A percentile compares a stretch with the other conserved stretches of the same genome.
phyloP scores from a whole-genome alignment of 1,140 invertebrate species.

The Leucophenga varia region DNA sequence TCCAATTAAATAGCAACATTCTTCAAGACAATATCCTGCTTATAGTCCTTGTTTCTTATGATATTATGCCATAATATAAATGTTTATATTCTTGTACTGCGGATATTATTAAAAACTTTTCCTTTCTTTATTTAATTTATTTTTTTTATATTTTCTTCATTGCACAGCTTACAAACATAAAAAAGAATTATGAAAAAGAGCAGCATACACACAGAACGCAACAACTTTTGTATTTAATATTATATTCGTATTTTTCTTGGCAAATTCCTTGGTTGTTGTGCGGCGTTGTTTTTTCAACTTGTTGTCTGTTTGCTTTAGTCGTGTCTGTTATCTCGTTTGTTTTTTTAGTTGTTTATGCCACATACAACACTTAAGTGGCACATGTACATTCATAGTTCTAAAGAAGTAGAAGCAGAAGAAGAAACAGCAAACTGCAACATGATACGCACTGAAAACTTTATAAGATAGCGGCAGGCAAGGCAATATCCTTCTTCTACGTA shows the following conservation, averaged over 20 bases:
- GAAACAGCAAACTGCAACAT: conserved; percentile 9
- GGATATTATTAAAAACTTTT: conserved; percentile 53
- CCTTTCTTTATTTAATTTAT: neutral
- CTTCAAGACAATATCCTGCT: too few species aligned
- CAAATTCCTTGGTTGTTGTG: conserved; percentile 1
- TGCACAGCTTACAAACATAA: neutral
- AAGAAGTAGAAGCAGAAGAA: too few species aligned
- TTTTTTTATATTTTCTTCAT: neutral
- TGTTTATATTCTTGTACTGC: conserved; percentile 54
- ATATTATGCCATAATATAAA: conserved; percentile 53
- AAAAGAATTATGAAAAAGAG: neutral
- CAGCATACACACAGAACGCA: neutral
- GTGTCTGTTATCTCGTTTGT: conserved; percentile 11
- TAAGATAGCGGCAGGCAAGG: too few species aligned
- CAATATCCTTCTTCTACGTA: too few species aligned
- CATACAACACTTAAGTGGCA: conserved; percentile 40
- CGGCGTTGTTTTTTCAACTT: conserved; percentile 7
- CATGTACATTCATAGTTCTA: neutral
- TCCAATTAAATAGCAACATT: too few species aligned
- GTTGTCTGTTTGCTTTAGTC: conserved; percentile 5
- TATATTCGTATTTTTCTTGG: neutral
- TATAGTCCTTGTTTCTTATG: too few species aligned
- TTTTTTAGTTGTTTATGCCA: too few species aligned
- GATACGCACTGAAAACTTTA: conserved; percentile 19
- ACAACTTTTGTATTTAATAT: neutral